Percentiles rank a stretch among this genome's conserved stretches.
phyloP scores from a whole-genome alignment of 2,888 invertebrate genomes.

The Euplexia lucipara region DNA sequence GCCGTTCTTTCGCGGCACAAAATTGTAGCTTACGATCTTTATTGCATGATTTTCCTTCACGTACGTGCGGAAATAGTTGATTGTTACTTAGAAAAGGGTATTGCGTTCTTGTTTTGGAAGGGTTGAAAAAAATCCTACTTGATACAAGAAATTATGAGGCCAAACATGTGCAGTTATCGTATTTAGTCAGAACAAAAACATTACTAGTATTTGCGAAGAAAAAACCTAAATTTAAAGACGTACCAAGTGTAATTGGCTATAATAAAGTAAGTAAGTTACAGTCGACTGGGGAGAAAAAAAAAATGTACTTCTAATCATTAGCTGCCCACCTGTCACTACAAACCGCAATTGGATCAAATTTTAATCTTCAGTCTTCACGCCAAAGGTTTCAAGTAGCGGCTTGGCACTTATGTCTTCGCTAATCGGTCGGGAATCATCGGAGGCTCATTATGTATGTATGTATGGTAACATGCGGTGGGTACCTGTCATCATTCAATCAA shows the following conservation, averaged over 20 bases:
- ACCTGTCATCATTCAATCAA: constrained; percentile 47
- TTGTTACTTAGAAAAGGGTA: constrained; percentile 22
- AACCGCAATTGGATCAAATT: constrained; percentile 49
- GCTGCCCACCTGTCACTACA: constrained; percentile 20
- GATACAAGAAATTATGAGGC: not conserved
- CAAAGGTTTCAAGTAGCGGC: constrained; percentile 49
- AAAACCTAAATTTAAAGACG: not conserved
- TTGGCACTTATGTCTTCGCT: constrained; percentile 29
- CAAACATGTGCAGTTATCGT: not conserved
- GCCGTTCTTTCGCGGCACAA: constrained; percentile 45
- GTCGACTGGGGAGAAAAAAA: constrained; percentile 2
- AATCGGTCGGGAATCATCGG: constrained; percentile 35
- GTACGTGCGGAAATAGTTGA: constrained; percentile 24
- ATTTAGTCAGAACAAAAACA: not conserved
- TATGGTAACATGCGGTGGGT: constrained; percentile 10
- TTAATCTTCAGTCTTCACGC: constrained; percentile 51
- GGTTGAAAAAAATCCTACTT: not conserved
- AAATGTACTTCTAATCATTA: not conserved
- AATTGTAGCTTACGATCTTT: constrained; percentile 48
- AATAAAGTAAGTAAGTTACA: not conserved
- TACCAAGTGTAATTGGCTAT: not conserved
- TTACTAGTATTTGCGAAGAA: no score
- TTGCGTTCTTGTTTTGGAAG: not conserved
- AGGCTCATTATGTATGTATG: constrained; percentile 35
- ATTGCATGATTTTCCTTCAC: constrained; percentile 42